phyloP scores from a whole-genome alignment of 2,113 vertebrate species.

The Laticauda colubrina region DNA sequence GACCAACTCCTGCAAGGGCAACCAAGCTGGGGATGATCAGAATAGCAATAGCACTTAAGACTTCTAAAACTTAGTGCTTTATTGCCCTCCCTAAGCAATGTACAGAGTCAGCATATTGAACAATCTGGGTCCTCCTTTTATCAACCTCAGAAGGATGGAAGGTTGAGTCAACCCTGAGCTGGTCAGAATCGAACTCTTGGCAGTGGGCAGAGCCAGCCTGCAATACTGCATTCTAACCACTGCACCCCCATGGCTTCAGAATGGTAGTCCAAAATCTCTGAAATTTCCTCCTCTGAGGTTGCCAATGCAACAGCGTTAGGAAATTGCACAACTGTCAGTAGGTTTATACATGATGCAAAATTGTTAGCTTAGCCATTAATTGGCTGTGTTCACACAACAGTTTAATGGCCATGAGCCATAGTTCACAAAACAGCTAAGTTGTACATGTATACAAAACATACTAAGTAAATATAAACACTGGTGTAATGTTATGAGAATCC shows the following conservation, averaged over 20 bases:
- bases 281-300: neutral
- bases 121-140: too few species aligned
- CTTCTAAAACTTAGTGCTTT: too few species aligned
- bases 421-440: neutral
- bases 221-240: too few species aligned
- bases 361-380: neutral
- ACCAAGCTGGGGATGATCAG: neutral
- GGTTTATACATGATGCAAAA: neutral
- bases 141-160: too few species aligned
- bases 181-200: too few species aligned
- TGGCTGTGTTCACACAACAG: neutral
- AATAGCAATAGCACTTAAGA: neutral
- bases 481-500: neutral
- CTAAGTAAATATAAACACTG: neutral
- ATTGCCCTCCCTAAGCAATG: too few species aligned
- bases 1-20: neutral
- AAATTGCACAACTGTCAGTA: neutral
- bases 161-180: too few species aligned
- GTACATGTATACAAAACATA: neutral
- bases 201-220: too few species aligned
- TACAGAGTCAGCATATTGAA: too few species aligned
- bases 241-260: neutral
- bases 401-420: neutral
- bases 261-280: neutral
- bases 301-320: neutral